Evolutionary conservation across 2,113 vertebrate species (phyloP), one percentile per base, ranked within the genome.

Genomic region (Salvelinus fontinalis): DNA sequence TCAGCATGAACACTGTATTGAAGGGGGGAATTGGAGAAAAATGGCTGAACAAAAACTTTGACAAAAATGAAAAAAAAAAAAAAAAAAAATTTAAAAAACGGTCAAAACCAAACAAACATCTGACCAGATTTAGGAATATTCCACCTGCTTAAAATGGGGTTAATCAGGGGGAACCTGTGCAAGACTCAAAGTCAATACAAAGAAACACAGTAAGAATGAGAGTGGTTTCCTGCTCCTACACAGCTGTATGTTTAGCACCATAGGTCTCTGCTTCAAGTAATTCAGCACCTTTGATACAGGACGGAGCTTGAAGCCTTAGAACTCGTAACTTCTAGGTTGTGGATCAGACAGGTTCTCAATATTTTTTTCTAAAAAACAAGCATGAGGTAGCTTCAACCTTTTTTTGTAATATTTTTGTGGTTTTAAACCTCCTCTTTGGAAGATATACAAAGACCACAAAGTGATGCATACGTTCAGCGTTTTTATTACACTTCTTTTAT

Each of bases 361-460:
- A 93, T 84, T 92, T 91, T 91, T 92, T 91, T 91, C 89, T 88
- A 79, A 84, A 80, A 83, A 92, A 94, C 93, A 93, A 94, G 93
- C 92, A 93, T 98, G 96, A 99, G 97, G 98, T 99, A 98, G 97
- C 95, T 97, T 94, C 97, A 97, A 97, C 96, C 97, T 94, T 90
- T 75, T 16, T 93, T 88, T 88, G 93, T 91, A 95, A 54, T 54
- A 4, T 18, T 95, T 95, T 92, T 87, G 85, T 95, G 95, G 95
- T 97, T 97, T 97, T 97, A 97, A 97, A 97, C 96, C 95, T 97
- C 96, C 95, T 97, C 96, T 88, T 87, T 97, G 95, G 96, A 97
- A 98, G 95, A 98, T 94, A 98, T 94, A 97, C 95, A 98, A 95
- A 99, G 96, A 95, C 97, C 97, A 99, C 97, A 98, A 93, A 96